phyloP scores from a whole-genome alignment of 1,140 invertebrate species.

The Augochlora pura region DNA sequence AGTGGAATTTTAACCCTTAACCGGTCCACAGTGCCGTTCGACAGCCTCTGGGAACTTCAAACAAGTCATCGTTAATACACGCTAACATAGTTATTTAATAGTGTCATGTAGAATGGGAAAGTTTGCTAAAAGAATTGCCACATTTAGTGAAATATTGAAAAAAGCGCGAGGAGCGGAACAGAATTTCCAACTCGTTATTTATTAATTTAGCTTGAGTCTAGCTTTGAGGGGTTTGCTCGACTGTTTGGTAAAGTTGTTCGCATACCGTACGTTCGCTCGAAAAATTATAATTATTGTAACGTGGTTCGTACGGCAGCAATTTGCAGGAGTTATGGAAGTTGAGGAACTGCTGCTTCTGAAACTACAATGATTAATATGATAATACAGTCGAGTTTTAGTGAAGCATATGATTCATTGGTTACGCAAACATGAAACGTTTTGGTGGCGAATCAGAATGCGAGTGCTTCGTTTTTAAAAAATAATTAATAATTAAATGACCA shows the following conservation, averaged over 20 bases:
- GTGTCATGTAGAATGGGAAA: too few relatives aligned
- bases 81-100: too few relatives aligned
- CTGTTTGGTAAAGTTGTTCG: constrained; percentile 2
- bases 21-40: too few relatives aligned
- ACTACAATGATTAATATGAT: background rate
- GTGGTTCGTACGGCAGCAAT: constrained; percentile 8
- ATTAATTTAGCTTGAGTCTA: constrained; percentile 25
- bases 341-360: background rate
- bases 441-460: background rate
- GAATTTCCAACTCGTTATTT: constrained; percentile 29
- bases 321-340: background rate
- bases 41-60: too few relatives aligned
- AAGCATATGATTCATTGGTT: background rate
- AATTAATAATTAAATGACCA: too few relatives aligned
- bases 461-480: too few relatives aligned
- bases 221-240: constrained; percentile 16
- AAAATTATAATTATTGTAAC: constrained; percentile 33
- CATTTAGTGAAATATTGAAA: too few relatives aligned
- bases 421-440: background rate
- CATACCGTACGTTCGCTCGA: background rate
- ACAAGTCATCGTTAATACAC: too few relatives aligned
- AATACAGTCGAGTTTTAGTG: background rate
- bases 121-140: too few relatives aligned
- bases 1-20: too few relatives aligned
- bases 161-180: constrained; percentile 11